A percentile compares a stretch with the other conserved stretches of the same genome.
Conservation (phyloP, 2,888 invertebrate genomes). For the Coenonympha arcania region DNA sequence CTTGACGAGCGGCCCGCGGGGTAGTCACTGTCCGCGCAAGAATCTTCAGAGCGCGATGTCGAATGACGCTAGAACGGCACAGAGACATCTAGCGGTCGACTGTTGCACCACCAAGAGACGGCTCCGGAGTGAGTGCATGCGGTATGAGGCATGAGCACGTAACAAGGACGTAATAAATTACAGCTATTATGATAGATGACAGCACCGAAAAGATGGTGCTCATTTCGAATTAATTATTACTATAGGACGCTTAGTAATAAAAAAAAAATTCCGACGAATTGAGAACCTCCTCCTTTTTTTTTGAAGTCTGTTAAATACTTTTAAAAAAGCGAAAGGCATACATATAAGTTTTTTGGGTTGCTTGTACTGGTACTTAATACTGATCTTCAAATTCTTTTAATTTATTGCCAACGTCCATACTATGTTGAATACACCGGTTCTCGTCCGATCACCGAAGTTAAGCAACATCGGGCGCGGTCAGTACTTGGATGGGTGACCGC, state of each 20-base stretch:
- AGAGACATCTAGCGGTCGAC: not conserved
- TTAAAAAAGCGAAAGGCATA: no score
- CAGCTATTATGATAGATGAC: not conserved
- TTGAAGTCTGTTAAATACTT: no score
- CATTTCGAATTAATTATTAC: no score
- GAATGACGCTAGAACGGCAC: not conserved
- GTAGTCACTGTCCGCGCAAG: not conserved
- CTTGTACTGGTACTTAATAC: no score
- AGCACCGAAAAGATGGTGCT: no score
- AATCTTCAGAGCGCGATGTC: not conserved
- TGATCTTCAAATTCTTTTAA: not conserved
- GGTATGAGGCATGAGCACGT: not conserved
- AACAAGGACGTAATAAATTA: not conserved
- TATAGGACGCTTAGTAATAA: no score
- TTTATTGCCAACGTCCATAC: slow-evolving; percentile 60
- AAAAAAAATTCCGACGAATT: no score
- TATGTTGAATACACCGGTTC: slow-evolving; percentile 66
- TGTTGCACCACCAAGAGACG: not conserved
- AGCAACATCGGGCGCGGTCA: slow-evolving; percentile 66
- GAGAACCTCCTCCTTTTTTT: no score
- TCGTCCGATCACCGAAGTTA: slow-evolving; percentile 71
- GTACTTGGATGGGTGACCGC: slow-evolving; percentile 67
- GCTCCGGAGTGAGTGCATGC: not conserved
- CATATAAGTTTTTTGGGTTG: no score
- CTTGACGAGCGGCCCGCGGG: rapidly evolving